Conservation (phyloP, 2,888 invertebrate species). For the Cheilosia variabilis region DNA sequence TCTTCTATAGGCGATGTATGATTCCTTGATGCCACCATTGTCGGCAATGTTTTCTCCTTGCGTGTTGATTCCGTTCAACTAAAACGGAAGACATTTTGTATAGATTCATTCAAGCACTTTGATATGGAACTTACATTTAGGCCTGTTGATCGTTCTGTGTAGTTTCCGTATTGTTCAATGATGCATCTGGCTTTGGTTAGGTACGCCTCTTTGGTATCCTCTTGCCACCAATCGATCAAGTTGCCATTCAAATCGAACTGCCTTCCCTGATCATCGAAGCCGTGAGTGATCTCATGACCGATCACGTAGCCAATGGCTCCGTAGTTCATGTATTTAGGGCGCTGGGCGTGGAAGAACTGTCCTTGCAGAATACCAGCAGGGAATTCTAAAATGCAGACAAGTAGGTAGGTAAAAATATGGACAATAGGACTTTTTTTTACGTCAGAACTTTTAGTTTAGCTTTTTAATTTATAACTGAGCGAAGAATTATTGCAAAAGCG, state of each 20-base stretch:
- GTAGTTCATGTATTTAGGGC: constrained; percentile 96
- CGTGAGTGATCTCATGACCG: constrained; percentile 96
- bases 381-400: constrained; percentile 88
- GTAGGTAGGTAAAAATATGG: neutral
- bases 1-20: constrained; percentile 92
- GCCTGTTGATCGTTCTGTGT: constrained; percentile 90
- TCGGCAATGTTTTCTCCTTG: constrained; percentile 98
- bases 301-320: constrained; percentile 96
- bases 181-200: constrained; percentile 94
- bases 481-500: too few species aligned
- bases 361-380: constrained; percentile 97
- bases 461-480: too few species aligned
- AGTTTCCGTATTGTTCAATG: constrained; percentile 96
- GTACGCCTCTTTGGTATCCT: constrained; percentile 92
- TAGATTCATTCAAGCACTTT: neutral
- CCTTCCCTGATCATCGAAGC: constrained; percentile 94
- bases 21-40: constrained; percentile 96
- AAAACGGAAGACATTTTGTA: constrained; percentile 74
- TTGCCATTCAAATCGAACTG: constrained; percentile 97
- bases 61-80: constrained; percentile 96
- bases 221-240: constrained; percentile 96
- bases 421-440: neutral
- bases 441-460: too few species aligned
- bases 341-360: constrained; percentile 93
- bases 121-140: constrained; percentile 82